Percentiles rank a stretch among this genome's conserved stretches.
Evolutionary conservation across 2,797 vertebrate species (phyloP).

Genomic region (Chelon auratus): DNA sequence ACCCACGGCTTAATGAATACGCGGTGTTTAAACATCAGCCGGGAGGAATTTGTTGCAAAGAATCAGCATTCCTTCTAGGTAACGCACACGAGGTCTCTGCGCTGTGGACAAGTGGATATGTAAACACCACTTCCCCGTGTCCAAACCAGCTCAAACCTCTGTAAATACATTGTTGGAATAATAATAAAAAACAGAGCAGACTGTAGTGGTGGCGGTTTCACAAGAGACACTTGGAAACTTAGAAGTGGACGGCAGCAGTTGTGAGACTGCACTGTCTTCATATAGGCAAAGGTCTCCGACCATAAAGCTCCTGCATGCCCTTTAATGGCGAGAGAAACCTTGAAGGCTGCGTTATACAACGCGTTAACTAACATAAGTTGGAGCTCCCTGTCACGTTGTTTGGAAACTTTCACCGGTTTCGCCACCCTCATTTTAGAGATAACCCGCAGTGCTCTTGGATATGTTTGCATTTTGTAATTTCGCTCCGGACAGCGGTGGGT

Average conservation of each 20-base stretch:
- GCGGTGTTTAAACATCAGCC: not conserved
- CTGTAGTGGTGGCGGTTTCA: not conserved
- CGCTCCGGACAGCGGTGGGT: conserved; percentile 68
- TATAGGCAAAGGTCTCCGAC: conserved; percentile 72
- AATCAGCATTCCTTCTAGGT: conserved; percentile 11
- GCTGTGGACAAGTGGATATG: conserved; percentile 54
- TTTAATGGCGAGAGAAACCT: conserved; percentile 78
- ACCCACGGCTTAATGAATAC: not conserved
- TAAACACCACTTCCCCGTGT: conserved; percentile 63
- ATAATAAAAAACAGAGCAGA: not conserved
- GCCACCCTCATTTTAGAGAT: not conserved
- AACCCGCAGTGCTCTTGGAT: conserved; percentile 8
- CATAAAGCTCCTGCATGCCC: conserved; percentile 71
- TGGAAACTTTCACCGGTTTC: conserved; percentile 51
- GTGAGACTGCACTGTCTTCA: conserved; percentile 31
- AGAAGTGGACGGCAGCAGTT: conserved; percentile 46
- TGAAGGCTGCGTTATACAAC: conserved; percentile 61
- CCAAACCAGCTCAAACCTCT: conserved; percentile 32
- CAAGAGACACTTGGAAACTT: conserved; percentile 80
- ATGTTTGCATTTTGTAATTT: conserved; percentile 51
- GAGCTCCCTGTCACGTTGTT: conserved; percentile 22
- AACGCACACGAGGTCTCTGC: conserved; percentile 67
- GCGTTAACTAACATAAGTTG: conserved; percentile 39
- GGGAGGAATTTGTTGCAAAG: conserved; percentile 6
- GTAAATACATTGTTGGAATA: conserved; percentile 20